Base-by-base conservation (phyloP, 2,113 vertebrate species). In the Labeo catla region DNA sequence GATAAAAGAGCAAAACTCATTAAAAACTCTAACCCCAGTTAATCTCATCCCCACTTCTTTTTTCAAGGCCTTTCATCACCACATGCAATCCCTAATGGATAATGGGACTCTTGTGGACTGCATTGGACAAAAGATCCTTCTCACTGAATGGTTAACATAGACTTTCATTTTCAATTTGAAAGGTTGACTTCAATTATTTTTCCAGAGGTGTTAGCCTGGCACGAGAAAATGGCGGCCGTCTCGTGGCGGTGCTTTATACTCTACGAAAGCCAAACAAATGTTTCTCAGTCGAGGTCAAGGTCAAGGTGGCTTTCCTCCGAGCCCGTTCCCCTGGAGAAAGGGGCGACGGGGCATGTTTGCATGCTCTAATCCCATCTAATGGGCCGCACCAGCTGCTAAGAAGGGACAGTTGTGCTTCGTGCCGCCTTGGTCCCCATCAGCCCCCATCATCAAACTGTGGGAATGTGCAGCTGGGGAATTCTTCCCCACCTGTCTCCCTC, bases 401-500 rank as follows among this genome's bases (percentile, higher is more conserved):
- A 78, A 81, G 54, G 54, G 49, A 85, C 88, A 90, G 89, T 89
- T 86, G 85, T 87, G 78, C 52, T 77, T 77, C 52, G 28, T 77
- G 72, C 79, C 43, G 86, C 54, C 65, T 65, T 63, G 36, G 47
- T 76, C 70, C 59, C 43, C 72, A 70, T 74, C 45, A 79, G 52
- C 49, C 83, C 68, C 36, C 72, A 86, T 89, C 63, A 78, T 87
- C 88, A 28, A 39, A 21, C 70, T 49, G 34, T 81, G 70, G 80
- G 85, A 61, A 61, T 81, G 79, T 78, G 39, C 63, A 89, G 87
- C 89, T 89, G 89, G 91, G 90, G 90, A 92, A 83, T 91, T 91
- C 82, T 89, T 84, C 43, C 81, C 87, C 90, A 93, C 87, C 89
- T 91, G 91, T 89, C 90, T 84, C 76, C 76, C 81, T 84, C 82